Percentiles rank a stretch among this genome's conserved stretches.
phyloP scores from a whole-genome alignment of 2,888 invertebrate genomes.

The Microctonus aethiopoides region DNA sequence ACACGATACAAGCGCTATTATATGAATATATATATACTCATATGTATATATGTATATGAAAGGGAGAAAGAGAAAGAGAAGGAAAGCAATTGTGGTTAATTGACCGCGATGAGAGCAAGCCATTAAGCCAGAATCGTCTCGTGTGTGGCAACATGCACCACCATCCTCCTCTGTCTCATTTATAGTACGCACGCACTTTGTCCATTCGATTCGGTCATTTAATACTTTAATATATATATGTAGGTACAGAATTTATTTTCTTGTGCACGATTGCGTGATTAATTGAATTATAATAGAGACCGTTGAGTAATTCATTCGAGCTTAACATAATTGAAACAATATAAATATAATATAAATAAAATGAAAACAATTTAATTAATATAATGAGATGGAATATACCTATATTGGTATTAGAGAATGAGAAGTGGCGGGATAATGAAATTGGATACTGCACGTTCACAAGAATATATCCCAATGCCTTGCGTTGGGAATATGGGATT shows the following conservation, averaged over 20 bases:
- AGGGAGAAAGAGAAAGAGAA: too few relatives aligned
- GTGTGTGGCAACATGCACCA: slow-evolving; percentile 6
- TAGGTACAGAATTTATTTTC: neutral
- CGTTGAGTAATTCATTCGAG: neutral
- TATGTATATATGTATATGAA: slow-evolving; percentile 23
- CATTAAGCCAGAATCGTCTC: slow-evolving; percentile 29
- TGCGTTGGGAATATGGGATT: slow-evolving; percentile 20
- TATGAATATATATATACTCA: slow-evolving; percentile 1
- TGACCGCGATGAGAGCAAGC: slow-evolving; percentile 30
- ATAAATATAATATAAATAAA: neutral
- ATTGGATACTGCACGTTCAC: neutral
- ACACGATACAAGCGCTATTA: neutral
- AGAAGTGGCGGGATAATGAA: neutral
- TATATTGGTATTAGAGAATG: neutral
- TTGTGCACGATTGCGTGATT: neutral
- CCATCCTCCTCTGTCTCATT: neutral
- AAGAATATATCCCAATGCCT: neutral
- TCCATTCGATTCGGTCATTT: slow-evolving; percentile 9
- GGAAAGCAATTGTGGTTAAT: slow-evolving; percentile 28
- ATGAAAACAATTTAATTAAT: neutral
- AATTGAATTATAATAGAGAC: neutral
- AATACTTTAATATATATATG: slow-evolving; percentile 8
- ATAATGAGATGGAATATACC: slow-evolving; percentile 4
- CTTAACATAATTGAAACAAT: too few relatives aligned
- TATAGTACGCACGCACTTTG: neutral